Percentiles rank a stretch among this genome's conserved stretches.
Conservation (phyloP, 2,888 invertebrate genomes). For the Nephrotoma appendiculata region DNA sequence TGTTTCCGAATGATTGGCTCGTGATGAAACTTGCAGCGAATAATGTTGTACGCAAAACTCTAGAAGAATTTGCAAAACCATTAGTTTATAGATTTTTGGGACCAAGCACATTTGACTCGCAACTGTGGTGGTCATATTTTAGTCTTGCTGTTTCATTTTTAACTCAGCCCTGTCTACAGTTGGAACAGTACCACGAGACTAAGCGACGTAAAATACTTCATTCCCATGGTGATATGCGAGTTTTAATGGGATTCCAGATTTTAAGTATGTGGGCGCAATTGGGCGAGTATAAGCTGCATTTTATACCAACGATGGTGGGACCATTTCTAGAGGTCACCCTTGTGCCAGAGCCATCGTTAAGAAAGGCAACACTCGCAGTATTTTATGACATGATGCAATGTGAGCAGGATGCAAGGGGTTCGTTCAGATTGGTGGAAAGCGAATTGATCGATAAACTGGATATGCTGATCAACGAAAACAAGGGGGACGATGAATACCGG, state of each 20-base stretch:
- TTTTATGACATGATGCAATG: slow-evolving; percentile 94
- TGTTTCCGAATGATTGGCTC: slow-evolving; percentile 80
- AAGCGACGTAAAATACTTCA: slow-evolving; percentile 63
- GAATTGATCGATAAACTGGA: slow-evolving; percentile 90
- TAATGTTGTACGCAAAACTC: slow-evolving; percentile 66
- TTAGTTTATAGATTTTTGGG: slow-evolving; percentile 70
- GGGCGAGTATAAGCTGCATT: slow-evolving; percentile 74
- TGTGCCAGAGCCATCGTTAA: slow-evolving; percentile 69
- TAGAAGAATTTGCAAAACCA: slow-evolving; percentile 80
- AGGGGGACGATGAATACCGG: slow-evolving; percentile 86
- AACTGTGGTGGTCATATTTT: slow-evolving; percentile 65
- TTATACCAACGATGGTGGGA: slow-evolving; percentile 86
- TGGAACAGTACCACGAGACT: slow-evolving; percentile 68
- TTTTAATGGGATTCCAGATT: slow-evolving; percentile 83
- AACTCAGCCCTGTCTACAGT: slow-evolving; percentile 64
- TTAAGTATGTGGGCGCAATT: slow-evolving; percentile 83
- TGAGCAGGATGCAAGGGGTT: slow-evolving; percentile 61
- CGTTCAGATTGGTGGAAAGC: slow-evolving; percentile 81
- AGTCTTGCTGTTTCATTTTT: slow-evolving; percentile 66
- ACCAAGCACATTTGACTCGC: slow-evolving; percentile 58
- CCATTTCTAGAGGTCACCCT: slow-evolving; percentile 87
- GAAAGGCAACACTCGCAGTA: slow-evolving; percentile 81
- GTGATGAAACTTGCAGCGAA: slow-evolving; percentile 80
- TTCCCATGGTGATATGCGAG: slow-evolving; percentile 80
- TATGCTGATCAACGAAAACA: slow-evolving; percentile 80